Percentiles rank a stretch among this genome's conserved stretches.
phyloP scores from a whole-genome alignment of 2,888 invertebrate species.

The Cloeon dipterum region DNA sequence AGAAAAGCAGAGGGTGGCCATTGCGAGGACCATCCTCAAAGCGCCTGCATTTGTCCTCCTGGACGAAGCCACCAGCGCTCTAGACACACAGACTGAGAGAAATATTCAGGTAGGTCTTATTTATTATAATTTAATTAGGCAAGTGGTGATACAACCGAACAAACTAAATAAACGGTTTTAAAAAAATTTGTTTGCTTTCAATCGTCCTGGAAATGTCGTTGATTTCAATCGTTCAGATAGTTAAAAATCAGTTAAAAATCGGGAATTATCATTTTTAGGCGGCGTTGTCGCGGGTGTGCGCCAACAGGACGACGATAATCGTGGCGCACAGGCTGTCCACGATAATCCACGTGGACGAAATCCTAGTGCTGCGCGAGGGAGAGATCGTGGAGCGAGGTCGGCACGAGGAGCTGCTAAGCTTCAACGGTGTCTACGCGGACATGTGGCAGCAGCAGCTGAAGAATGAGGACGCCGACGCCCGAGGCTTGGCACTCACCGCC shows the following conservation, averaged over 20 bases:
- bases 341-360: conserved; percentile 84
- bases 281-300: conserved; percentile 50
- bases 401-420: conserved; percentile 42
- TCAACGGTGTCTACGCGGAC: conserved; percentile 53
- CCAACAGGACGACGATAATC: conserved; percentile 75
- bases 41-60: conserved; percentile 72
- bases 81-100: conserved; percentile 88
- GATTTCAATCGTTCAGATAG: no score
- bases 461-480: conserved; percentile 15
- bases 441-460: conserved; percentile 88
- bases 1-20: conserved; percentile 93
- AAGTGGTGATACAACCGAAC: no score
- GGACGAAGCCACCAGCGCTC: conserved; percentile 88
- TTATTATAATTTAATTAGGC: no score
- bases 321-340: conserved; percentile 90
- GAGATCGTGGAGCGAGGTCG: conserved; percentile 80
- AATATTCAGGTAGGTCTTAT: conserved; percentile 71
- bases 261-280: conserved; percentile 28
- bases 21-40: conserved; percentile 85
- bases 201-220: background rate
- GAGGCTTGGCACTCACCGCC: background rate
- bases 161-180: no score
- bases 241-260: no score
- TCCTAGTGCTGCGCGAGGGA: conserved; percentile 78
- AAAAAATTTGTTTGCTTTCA: no score